phyloP scores from a whole-genome alignment of 1,140 invertebrate genomes.

The Microplitis demolitor region DNA sequence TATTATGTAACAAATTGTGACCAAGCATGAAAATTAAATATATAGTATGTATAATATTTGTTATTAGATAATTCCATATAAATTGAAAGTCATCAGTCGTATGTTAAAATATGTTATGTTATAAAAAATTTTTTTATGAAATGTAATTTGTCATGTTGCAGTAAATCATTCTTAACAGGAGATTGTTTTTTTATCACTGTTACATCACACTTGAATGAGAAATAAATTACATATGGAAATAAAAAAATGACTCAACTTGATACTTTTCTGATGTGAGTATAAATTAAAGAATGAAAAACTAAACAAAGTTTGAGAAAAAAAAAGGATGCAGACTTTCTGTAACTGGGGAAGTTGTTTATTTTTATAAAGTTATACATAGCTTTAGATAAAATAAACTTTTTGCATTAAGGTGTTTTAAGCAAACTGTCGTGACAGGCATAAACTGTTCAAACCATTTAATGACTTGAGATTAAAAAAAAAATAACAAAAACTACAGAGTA shows the following conservation, averaged over 20 bases:
- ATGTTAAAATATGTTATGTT: not conserved
- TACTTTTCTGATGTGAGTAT: too few species aligned
- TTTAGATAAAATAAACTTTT: too few species aligned
- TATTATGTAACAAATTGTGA: too few species aligned
- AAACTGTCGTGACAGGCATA: not conserved
- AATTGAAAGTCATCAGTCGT: not conserved
- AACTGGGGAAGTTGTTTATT: not conserved
- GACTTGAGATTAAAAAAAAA: not conserved
- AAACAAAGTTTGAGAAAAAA: not conserved
- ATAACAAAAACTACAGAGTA: not conserved
- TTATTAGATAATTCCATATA: not conserved
- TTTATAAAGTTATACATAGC: too few species aligned
- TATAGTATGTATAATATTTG: not conserved
- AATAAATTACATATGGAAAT: not conserved
- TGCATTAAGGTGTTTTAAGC: too few species aligned
- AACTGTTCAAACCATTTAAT: conserved; percentile 13
- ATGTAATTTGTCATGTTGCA: not conserved
- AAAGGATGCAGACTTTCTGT: not conserved
- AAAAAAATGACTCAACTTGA: not conserved
- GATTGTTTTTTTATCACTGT: not conserved
- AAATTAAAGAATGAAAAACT: too few species aligned
- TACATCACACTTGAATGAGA: not conserved
- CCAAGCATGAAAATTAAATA: not conserved
- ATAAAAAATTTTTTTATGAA: not conserved
- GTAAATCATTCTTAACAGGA: not conserved